Evolutionary conservation across 2,888 invertebrate genomes (phyloP).

Genomic region (Hydroisotoma schaefferi): DNA sequence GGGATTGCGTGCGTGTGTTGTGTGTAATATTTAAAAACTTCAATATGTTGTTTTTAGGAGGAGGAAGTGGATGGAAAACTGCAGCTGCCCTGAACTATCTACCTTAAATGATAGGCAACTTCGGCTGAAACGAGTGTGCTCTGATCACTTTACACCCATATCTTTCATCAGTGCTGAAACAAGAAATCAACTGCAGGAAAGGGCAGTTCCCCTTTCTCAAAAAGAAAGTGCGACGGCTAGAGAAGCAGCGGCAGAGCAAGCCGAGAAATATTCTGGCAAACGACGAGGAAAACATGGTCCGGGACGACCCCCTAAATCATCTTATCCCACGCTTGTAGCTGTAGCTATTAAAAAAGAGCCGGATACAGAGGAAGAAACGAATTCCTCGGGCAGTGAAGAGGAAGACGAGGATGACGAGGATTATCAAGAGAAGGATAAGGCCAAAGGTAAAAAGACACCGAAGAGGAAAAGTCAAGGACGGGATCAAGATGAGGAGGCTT

Average conservation of each 20-base stretch:
- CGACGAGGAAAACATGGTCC: conserved; percentile 7
- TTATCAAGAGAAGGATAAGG: conserved; percentile 5
- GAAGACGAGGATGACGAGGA: conserved; percentile 7
- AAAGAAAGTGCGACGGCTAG: conserved; percentile 12
- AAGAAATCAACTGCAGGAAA: conserved; percentile 23
- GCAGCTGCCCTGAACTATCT: conserved; percentile 25
- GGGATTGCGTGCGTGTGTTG: too few species aligned
- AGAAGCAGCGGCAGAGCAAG: neutral
- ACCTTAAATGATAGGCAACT: conserved; percentile 30
- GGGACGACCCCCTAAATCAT: conserved; percentile 19
- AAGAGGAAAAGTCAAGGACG: conserved; percentile 7
- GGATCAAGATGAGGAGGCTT: conserved; percentile 4
- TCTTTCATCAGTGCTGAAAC: conserved; percentile 24
- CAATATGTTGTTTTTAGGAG: too few species aligned
- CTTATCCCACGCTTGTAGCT: neutral
- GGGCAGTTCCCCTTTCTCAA: conserved; percentile 23
- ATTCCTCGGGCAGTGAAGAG: neutral
- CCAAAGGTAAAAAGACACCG: too few species aligned
- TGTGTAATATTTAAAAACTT: too few species aligned
- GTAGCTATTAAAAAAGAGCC: conserved; percentile 4
- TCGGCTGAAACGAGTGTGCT: conserved; percentile 31
- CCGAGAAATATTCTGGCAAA: neutral
- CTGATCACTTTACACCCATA: conserved; percentile 27
- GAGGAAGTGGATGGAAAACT: conserved; percentile 37
- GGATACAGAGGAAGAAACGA: neutral